phyloP scores from a whole-genome alignment of 1,140 invertebrate species.

The Globodera rostochiensis region DNA sequence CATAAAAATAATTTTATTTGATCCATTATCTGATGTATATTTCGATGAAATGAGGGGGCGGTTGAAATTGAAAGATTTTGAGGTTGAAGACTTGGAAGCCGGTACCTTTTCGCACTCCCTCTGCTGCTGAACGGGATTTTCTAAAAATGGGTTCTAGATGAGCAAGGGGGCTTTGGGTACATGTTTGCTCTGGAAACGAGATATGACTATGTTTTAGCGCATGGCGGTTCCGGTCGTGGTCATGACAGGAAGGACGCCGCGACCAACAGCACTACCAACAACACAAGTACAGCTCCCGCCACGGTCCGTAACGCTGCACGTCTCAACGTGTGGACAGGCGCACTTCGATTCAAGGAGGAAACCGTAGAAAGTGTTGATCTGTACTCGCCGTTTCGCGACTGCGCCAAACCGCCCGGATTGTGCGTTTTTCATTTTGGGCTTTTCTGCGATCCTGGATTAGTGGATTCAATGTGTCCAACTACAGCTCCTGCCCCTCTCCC shows the following conservation, averaged over 20 bases:
- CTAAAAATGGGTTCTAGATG: no score
- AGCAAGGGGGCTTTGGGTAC: no score
- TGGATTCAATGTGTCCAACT: background rate
- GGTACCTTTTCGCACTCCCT: no score
- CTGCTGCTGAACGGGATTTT: no score
- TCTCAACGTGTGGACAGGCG: slow-evolving; percentile 21
- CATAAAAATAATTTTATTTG: no score
- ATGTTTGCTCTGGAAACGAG: no score
- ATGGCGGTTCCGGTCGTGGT: background rate
- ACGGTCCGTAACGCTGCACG: background rate
- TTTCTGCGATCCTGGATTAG: background rate
- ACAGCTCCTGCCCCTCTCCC: background rate
- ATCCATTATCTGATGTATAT: no score
- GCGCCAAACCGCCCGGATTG: slow-evolving; percentile 22
- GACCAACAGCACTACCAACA: background rate
- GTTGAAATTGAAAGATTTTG: no score
- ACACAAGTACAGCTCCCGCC: background rate
- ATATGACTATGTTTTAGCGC: no score
- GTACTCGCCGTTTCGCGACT: slow-evolving; percentile 23
- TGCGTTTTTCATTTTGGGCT: slow-evolving; percentile 16
- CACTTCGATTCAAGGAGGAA: slow-evolving; percentile 14
- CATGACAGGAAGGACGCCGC: background rate
- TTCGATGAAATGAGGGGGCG: no score
- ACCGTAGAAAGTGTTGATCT: slow-evolving; percentile 23
- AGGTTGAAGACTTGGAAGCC: no score